Evolutionary conservation across 2,888 invertebrate genomes (phyloP).

Genomic region (Metallyticus violacea): DNA sequence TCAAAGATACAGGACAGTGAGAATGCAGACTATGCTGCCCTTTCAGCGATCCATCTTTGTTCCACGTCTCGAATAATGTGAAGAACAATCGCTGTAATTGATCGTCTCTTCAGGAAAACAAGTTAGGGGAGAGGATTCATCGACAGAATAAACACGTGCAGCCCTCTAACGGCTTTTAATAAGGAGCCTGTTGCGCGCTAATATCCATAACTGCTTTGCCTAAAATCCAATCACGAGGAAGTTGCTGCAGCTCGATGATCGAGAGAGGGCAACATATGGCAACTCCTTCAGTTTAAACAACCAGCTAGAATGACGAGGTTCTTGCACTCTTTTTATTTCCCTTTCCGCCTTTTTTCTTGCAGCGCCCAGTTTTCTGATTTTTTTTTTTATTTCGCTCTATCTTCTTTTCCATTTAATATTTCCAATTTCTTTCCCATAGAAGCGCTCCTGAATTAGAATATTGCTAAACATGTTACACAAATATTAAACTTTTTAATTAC

Average conservation of each 20-base stretch:
- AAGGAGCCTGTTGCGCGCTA: neutral
- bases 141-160: neutral
- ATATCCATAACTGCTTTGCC: conserved; percentile 11
- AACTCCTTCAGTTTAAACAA: neutral
- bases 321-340: too few relatives aligned
- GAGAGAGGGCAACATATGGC: neutral
- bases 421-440: too few relatives aligned
- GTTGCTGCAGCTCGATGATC: neutral
- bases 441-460: too few relatives aligned
- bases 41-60: too few relatives aligned
- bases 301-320: neutral
- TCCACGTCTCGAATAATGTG: too few relatives aligned
- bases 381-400: neutral
- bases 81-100: neutral
- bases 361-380: neutral
- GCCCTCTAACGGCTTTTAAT: conserved; percentile 10
- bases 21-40: too few relatives aligned
- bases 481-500: too few relatives aligned
- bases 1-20: too few relatives aligned
- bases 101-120: neutral
- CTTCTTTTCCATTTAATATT: neutral
- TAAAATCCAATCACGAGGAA: conserved; percentile 7
- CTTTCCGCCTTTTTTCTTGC: neutral
- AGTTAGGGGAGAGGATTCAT: neutral
- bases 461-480: too few relatives aligned